Evolutionary conservation across 2,888 invertebrate species (phyloP).

Genomic region (Macrophya annulata): DNA sequence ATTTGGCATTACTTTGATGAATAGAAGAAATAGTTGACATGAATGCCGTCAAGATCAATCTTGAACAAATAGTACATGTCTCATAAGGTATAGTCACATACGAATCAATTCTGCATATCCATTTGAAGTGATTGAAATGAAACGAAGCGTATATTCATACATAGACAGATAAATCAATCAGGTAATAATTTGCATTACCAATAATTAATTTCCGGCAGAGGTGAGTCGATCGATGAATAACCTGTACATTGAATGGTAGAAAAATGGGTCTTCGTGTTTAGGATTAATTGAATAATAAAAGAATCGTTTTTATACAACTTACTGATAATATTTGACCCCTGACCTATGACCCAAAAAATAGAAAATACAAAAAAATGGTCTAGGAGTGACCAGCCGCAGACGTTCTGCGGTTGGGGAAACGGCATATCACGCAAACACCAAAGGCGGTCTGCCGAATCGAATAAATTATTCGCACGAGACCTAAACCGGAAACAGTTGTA

Average conservation of each 20-base stretch:
- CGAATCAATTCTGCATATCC: not conserved
- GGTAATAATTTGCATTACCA: not conserved
- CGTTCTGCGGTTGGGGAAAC: constrained; percentile 27
- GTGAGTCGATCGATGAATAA: constrained; percentile 24
- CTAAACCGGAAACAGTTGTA: constrained; percentile 50
- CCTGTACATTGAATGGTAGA: not conserved
- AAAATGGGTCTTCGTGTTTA: not conserved
- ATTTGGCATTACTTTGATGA: not conserved
- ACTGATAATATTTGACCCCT: constrained; percentile 4
- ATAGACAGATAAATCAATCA: not conserved
- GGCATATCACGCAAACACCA: constrained; percentile 66
- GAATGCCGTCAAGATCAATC: not conserved
- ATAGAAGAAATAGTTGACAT: not conserved
- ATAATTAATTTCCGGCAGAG: constrained; percentile 40
- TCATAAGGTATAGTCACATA: no score
- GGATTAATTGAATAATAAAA: not conserved
- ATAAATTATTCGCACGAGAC: constrained; percentile 64
- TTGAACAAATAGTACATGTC: not conserved
- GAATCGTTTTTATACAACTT: not conserved
- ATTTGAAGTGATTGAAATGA: not conserved
- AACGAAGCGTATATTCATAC: not conserved
- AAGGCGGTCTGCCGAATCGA: constrained; percentile 56
- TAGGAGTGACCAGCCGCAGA: constrained; percentile 27
- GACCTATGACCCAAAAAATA: constrained; percentile 29
- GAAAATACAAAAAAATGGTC: not conserved